Evolutionary conservation across 2,888 invertebrate species (phyloP).

Genomic region (Oligia strigilis): DNA sequence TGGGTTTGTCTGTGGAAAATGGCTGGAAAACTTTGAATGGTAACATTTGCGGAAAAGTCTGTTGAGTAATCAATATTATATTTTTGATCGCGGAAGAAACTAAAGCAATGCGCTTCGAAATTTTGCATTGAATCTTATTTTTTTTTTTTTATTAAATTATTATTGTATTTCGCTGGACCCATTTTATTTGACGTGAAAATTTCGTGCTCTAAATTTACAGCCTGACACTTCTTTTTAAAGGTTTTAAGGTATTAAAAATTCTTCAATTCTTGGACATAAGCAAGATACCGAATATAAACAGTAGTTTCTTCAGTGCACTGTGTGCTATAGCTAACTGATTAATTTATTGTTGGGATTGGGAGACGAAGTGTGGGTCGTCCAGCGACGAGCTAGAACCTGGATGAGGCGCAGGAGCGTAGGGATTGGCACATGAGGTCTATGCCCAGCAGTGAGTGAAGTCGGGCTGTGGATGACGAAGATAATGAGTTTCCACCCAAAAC

Average conservation of each 20-base stretch:
- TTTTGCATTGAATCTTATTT: background rate
- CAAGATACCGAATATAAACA: background rate
- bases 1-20: conserved; percentile 46
- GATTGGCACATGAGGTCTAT: background rate
- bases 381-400: background rate
- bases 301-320: background rate
- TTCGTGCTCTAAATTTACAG: background rate
- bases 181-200: background rate
- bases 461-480: background rate
- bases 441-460: background rate
- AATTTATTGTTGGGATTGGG: background rate
- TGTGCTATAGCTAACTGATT: no score
- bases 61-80: no score
- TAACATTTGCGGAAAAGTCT: no score
- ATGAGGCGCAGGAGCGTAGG: background rate
- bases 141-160: background rate
- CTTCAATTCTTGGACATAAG: no score
- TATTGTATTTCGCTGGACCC: background rate
- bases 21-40: conserved; percentile 5
- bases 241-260: background rate
- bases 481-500: background rate
- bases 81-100: background rate
- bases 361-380: background rate
- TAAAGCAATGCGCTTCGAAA: background rate
- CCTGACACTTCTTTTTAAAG: no score